Evolutionary conservation across 2,113 vertebrate species (phyloP).

Genomic region (Opisthocomus hoazin): DNA sequence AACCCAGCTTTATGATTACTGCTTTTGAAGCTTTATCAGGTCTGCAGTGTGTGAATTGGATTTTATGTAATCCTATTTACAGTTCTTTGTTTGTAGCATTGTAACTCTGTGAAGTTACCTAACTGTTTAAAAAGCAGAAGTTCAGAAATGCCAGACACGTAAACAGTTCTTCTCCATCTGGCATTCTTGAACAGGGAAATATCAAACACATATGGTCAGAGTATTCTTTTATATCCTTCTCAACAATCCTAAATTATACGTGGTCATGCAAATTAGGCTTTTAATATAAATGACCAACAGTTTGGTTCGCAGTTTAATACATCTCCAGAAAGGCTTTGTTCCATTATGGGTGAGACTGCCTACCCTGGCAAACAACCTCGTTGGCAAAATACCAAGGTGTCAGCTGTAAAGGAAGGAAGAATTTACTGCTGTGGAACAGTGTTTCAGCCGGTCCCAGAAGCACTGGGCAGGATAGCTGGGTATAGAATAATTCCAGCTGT

Average conservation of each 20-base stretch:
- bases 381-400: background rate
- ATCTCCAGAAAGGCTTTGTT: background rate
- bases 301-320: background rate
- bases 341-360: background rate
- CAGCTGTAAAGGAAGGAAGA: background rate
- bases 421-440: background rate
- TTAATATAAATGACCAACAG: background rate
- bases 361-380: background rate
- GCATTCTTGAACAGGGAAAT: background rate
- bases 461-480: background rate
- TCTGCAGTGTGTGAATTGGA: background rate
- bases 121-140: background rate
- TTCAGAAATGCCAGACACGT: background rate
- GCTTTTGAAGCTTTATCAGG: background rate
- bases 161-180: constrained; percentile 18
- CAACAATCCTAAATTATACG: background rate
- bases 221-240: background rate
- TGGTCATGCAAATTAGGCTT: background rate
- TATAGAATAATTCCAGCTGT: background rate
- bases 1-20: background rate
- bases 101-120: background rate
- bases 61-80: background rate
- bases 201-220: background rate
- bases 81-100: background rate
- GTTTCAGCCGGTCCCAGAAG: background rate